A percentile compares a stretch with the other conserved stretches of the same genome.
phyloP scores from a whole-genome alignment of 2,888 invertebrate species.

The Schizaphis graminum region DNA sequence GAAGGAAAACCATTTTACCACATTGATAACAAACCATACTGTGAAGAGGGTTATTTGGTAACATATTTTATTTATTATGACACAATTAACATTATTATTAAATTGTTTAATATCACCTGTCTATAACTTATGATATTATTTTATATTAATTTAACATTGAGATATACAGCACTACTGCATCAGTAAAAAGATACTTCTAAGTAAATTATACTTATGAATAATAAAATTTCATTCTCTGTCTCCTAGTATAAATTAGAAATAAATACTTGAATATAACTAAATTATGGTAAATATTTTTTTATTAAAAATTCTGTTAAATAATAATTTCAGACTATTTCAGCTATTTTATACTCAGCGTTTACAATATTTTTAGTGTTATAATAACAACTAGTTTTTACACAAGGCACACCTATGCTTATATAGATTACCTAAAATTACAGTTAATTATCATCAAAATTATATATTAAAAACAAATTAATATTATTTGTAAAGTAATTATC shows the following conservation, averaged over 20 bases:
- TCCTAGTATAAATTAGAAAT: not conserved
- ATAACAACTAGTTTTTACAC: not conserved
- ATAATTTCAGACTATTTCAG: not conserved
- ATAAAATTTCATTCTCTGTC: not conserved
- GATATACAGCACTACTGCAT: not conserved
- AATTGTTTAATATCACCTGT: not conserved
- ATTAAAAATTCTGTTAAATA: not conserved
- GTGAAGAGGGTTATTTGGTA: slow-evolving; percentile 94
- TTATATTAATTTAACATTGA: not conserved
- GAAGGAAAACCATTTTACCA: slow-evolving; percentile 97
- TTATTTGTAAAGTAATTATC: not conserved
- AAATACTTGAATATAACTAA: not conserved
- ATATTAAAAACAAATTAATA: not conserved
- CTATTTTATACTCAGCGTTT: not conserved
- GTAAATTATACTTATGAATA: not conserved
- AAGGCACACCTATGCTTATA: not conserved
- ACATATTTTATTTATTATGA: slow-evolving; percentile 68
- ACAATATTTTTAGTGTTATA: not conserved
- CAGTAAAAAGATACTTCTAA: not conserved
- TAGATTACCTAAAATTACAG: not conserved
- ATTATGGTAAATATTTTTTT: not conserved
- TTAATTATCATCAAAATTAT: not conserved
- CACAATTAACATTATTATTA: not conserved
- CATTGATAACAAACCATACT: slow-evolving; percentile 94
- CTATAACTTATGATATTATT: not conserved